These are phyloP conservation scores for Eustalomyia histrio DNA, from an alignment of 2,888 invertebrate genomes.

Conservation along the genomic window DNA sequence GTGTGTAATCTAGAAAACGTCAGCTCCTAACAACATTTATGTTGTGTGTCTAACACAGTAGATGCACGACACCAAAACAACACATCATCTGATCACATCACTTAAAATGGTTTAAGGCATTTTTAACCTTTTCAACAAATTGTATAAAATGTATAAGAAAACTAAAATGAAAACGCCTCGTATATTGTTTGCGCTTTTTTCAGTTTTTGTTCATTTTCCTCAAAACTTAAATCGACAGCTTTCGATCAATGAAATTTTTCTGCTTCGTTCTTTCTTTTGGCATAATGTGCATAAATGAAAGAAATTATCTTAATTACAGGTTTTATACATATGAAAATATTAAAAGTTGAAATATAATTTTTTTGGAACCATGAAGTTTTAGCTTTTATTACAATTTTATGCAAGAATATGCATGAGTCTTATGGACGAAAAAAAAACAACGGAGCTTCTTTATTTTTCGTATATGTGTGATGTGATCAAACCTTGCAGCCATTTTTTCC, in stretches of 20 bases:
- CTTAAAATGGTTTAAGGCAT: slow-evolving; percentile 23
- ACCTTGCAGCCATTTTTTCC: slow-evolving; percentile 40
- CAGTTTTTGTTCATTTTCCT: slow-evolving; percentile 8
- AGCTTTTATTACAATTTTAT: slow-evolving; percentile 38
- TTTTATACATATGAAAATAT: slow-evolving; percentile 32
- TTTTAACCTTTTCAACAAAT: slow-evolving; percentile 21
- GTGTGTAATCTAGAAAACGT: slow-evolving; percentile 38
- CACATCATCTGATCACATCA: slow-evolving; percentile 37
- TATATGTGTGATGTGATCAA: slow-evolving; percentile 50
- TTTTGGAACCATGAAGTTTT: slow-evolving; percentile 19
- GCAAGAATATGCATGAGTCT: slow-evolving; percentile 17
- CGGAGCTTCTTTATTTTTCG: slow-evolving; percentile 51
- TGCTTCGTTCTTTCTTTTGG: slow-evolving; percentile 21
- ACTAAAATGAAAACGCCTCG: slow-evolving; percentile 13
- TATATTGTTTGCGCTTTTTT: slow-evolving; percentile 17
- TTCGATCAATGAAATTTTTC: slow-evolving; percentile 54
- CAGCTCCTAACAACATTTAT: slow-evolving; percentile 41
- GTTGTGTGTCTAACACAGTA: slow-evolving; percentile 11
- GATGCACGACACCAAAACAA: slow-evolving; percentile 33
- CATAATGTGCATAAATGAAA: slow-evolving; percentile 59
- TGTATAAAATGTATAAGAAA: neutral
- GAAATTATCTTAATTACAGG: slow-evolving; percentile 66
- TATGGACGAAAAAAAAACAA: slow-evolving; percentile 24
- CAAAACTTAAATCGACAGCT: slow-evolving; percentile 55
- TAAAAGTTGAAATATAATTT: slow-evolving; percentile 22